Base-by-base conservation (phyloP, 2,113 vertebrate genomes). In the Thunnus thynnus region DNA sequence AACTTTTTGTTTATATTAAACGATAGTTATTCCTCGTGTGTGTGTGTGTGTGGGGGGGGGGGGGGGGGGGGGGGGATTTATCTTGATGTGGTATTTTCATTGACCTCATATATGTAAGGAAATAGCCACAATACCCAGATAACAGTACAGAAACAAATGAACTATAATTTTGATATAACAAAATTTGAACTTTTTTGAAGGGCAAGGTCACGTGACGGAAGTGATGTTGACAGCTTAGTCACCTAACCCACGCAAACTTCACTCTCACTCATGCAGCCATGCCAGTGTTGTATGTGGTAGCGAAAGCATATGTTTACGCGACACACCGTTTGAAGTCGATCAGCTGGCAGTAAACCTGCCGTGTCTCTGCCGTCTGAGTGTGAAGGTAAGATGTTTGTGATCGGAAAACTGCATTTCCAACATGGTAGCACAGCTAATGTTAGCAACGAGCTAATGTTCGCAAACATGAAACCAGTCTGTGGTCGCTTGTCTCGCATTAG, bases 1-100 rank as follows among this genome's bases (percentile, higher is more conserved):
- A 64, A 88, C 69, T 69, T 93, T 91, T 86, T 83, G 88, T 93
- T 94, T 90, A 87, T 91, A 94, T 93, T 94, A 94, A 94, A 94
- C 75, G 48, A 69, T 86, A 88, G 78, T 66, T 80, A 77, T 76
- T 82, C 58, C 66, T 77, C 72, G 63, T 72, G 2, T 48, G 30
- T 78, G 16, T 64, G 2, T 54, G 8, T 76, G 25, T 70, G 3
- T 70, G 3, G 32, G 3, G 30, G 3, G 30, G 48, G 13, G 13
- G 30, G 3, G 30, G 48, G 13, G 13, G 3, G 32, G 3, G 30
- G 3, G 30, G 48, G 13, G 13, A n/a, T 54, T 66, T 50, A 13
- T 22, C 14, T 27, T 27, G 14, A 13, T 65, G 4, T 47, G 9
- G 32, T 36, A 36, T 36, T 36, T 5, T 32, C 3, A 32, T 32